These are phyloP conservation scores for Meloidogyne floridensis DNA, from an alignment of 1,140 invertebrate genomes.

Conservation along the genomic window DNA sequence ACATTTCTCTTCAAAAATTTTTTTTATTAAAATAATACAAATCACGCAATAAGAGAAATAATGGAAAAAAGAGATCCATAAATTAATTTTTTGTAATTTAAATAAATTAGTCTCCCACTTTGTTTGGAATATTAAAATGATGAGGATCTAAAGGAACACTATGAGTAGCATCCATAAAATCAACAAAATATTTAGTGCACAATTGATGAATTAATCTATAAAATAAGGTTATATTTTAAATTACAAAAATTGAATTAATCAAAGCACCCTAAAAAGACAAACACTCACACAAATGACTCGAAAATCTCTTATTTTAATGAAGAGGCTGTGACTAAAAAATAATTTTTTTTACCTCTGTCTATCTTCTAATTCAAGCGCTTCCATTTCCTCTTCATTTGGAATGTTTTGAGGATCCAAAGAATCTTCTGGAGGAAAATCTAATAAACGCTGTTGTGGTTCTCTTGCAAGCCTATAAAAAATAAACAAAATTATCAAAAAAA, in stretches of 20 bases:
- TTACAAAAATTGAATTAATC: neutral
- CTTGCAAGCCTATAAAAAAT: constrained; percentile 14
- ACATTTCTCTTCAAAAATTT: too few species aligned
- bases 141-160: constrained; percentile 17
- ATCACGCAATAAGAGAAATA: neutral
- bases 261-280: too few species aligned
- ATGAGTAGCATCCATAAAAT: constrained; percentile 32
- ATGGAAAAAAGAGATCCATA: neutral
- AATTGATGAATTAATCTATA: constrained; percentile 35
- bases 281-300: too few species aligned
- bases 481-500: neutral
- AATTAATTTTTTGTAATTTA: neutral
- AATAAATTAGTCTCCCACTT: neutral
- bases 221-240: neutral
- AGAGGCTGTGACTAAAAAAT: neutral
- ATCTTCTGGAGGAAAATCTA: constrained; percentile 21
- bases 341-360: neutral
- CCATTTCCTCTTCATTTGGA: neutral
- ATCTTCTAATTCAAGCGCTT: neutral
- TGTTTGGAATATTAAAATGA: constrained; percentile 30
- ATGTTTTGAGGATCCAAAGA: constrained; percentile 14
- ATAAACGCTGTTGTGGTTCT: constrained; percentile 17
- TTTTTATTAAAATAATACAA: neutral
- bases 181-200: constrained; percentile 39
- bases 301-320: too few species aligned